Percentiles rank a stretch among this genome's conserved stretches.
Evolutionary conservation across 2,888 invertebrate species (phyloP).

Genomic region (Lepeophtheirus nordmannii): DNA sequence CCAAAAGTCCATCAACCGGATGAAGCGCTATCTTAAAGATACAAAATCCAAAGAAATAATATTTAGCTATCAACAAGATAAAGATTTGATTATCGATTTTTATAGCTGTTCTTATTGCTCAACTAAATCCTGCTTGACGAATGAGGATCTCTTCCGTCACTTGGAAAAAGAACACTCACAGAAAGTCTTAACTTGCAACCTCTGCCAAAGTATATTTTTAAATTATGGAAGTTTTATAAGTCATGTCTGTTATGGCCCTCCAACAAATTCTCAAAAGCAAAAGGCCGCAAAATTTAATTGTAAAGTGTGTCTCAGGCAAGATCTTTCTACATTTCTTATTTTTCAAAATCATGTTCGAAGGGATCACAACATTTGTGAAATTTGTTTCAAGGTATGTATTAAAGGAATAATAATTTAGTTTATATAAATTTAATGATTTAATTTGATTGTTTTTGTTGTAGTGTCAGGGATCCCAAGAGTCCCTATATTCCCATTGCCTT

Average conservation of each 20-base stretch:
- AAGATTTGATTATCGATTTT: conserved; percentile 2
- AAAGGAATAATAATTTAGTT: neutral
- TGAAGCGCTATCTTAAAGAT: conserved; percentile 20
- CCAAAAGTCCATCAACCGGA: conserved; percentile 11
- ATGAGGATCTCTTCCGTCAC: conserved; percentile 20
- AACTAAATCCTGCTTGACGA: neutral
- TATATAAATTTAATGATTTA: too few relatives aligned
- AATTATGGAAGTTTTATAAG: conserved; percentile 24
- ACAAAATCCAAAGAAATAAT: conserved; percentile 13
- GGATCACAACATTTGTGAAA: conserved; percentile 68
- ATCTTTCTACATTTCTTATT: conserved; percentile 68
- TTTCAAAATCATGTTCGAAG: conserved; percentile 73
- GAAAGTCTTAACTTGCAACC: conserved; percentile 19
- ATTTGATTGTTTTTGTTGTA: neutral
- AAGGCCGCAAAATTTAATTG: conserved; percentile 59
- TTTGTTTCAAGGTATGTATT: conserved; percentile 49
- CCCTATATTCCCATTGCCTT: conserved; percentile 8
- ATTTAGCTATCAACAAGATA: conserved; percentile 13
- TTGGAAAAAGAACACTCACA: conserved; percentile 6
- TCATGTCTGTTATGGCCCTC: conserved; percentile 23
- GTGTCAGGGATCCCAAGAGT: conserved; percentile 4
- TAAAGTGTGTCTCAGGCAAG: conserved; percentile 50
- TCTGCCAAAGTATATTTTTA: conserved; percentile 22
- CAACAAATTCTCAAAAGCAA: conserved; percentile 25
- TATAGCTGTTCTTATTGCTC: conserved; percentile 20